phyloP scores from a whole-genome alignment of 2,113 vertebrate species.

The Calyptommatus sinebrachiatus region DNA sequence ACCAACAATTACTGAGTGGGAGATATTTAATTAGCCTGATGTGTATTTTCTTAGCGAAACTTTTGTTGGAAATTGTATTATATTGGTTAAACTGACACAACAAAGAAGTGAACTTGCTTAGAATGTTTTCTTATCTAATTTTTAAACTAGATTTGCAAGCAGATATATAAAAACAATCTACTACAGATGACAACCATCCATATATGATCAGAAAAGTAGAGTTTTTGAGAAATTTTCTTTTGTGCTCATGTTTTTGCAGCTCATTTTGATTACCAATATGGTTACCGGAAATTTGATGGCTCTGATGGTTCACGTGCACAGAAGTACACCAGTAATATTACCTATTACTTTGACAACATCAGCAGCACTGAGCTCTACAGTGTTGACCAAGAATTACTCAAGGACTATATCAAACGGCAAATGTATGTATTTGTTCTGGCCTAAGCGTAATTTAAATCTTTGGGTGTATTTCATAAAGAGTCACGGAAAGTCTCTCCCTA shows the following conservation, averaged over 20 bases:
- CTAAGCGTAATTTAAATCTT: background rate
- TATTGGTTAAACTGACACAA: background rate
- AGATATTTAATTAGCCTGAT: no score
- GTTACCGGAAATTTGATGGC: slow-evolving; percentile 87
- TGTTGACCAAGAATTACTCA: slow-evolving; percentile 92
- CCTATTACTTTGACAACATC: slow-evolving; percentile 97
- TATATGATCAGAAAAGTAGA: background rate
- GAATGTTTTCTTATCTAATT: background rate
- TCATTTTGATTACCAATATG: slow-evolving; percentile 91
- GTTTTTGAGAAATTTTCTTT: background rate
- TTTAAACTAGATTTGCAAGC: background rate
- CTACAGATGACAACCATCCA: background rate
- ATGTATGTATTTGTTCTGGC: slow-evolving; percentile 78
- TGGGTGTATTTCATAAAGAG: background rate
- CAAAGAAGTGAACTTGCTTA: background rate
- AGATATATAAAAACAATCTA: background rate
- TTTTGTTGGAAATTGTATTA: background rate
- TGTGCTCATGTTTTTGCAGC: slow-evolving; percentile 65
- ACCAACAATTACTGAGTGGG: background rate
- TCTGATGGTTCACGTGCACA: slow-evolving; percentile 83
- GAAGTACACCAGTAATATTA: slow-evolving; percentile 89
- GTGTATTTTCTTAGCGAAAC: background rate
- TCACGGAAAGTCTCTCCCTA: background rate
- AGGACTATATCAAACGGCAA: slow-evolving; percentile 98
- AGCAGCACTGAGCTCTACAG: slow-evolving; percentile 92